Conservation (phyloP, 2,888 invertebrate species). For the Scotopteryx bipunctaria region DNA sequence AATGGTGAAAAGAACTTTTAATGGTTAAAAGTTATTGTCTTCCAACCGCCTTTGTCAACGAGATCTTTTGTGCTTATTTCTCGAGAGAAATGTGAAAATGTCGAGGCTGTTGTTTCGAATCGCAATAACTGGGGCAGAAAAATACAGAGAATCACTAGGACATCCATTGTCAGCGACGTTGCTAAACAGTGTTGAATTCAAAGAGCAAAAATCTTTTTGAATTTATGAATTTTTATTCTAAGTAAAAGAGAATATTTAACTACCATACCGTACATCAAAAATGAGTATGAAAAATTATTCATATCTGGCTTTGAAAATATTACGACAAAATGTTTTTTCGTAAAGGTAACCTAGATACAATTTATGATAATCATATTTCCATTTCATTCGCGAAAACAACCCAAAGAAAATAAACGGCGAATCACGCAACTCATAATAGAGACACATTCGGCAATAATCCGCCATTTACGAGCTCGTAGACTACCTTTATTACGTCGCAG, state of each 20-base stretch:
- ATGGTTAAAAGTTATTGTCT: constrained; percentile 54
- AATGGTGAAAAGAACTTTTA: constrained; percentile 41
- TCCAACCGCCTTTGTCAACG: constrained; percentile 41
- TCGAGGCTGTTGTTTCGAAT: constrained; percentile 23
- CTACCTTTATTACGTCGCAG: constrained; percentile 37
- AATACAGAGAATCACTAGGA: constrained; percentile 16
- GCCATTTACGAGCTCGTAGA: constrained; percentile 35
- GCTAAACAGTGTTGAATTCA: background rate
- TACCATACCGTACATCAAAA: no score
- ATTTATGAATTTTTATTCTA: background rate
- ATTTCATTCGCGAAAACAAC: constrained; percentile 25
- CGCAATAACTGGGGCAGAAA: constrained; percentile 22
- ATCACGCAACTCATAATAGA: constrained; percentile 32
- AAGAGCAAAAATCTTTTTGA: background rate
- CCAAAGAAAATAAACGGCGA: constrained; percentile 18
- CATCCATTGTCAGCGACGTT: constrained; percentile 16
- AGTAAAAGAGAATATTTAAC: no score
- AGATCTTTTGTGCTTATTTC: constrained; percentile 40
- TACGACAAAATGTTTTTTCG: no score
- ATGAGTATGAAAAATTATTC: no score
- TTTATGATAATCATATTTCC: constrained; percentile 14
- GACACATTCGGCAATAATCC: constrained; percentile 33
- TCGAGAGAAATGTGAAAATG: constrained; percentile 28
- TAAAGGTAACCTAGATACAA: background rate
- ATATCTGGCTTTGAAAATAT: no score